phyloP scores from a whole-genome alignment of 2,113 vertebrate species.

The Heteronetta atricapilla region DNA sequence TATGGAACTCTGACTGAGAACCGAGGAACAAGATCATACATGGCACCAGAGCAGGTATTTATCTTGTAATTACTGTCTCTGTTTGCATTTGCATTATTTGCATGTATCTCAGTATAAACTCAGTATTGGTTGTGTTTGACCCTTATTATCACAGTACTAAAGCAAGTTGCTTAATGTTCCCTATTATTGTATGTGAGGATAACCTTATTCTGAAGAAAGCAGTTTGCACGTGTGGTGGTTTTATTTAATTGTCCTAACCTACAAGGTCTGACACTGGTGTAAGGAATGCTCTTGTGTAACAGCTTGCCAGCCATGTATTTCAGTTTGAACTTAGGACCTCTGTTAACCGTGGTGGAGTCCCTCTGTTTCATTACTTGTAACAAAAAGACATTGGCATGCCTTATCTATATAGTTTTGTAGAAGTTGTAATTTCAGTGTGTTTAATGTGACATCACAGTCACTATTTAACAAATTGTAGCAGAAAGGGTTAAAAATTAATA shows the following conservation, averaged over 20 bases:
- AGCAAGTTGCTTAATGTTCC: background rate
- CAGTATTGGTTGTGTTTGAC: background rate
- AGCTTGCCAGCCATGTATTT: background rate
- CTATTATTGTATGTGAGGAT: background rate
- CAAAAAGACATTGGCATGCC: background rate
- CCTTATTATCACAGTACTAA: background rate
- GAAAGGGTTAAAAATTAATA: background rate
- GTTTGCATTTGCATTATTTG: background rate
- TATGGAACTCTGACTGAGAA: constrained; percentile 60
- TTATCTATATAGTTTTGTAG: background rate
- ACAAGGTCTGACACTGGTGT: background rate
- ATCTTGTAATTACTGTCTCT: background rate
- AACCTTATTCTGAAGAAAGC: background rate
- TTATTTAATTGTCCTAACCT: background rate
- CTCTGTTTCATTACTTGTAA: background rate
- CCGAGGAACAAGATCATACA: constrained; percentile 62
- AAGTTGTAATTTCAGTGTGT: background rate
- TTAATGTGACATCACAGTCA: background rate
- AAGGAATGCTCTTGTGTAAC: background rate
- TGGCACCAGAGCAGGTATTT: constrained; percentile 81
- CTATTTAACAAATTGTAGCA: background rate
- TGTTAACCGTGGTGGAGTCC: background rate
- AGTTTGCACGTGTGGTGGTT: background rate
- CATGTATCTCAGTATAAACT: background rate
- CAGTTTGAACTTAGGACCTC: background rate